These are phyloP conservation scores for Muscicapa comitata DNA, from an alignment of 2,797 vertebrate genomes.

Conservation along the genomic window DNA sequence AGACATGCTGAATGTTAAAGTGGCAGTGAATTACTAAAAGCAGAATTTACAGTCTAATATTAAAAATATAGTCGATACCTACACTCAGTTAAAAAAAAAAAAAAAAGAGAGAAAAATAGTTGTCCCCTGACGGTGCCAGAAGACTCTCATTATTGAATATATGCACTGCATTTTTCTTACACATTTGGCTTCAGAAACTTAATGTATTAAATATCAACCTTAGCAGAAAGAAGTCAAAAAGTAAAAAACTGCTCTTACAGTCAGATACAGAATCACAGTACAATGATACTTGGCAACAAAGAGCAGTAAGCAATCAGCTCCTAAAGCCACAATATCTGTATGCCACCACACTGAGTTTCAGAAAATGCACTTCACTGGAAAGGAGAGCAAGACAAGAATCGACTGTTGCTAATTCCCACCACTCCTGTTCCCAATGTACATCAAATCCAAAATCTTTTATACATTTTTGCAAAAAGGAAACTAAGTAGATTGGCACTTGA, in stretches of 20 bases:
- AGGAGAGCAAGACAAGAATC: neutral
- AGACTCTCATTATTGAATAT: neutral
- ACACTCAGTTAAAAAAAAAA: neutral
- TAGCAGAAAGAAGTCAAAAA: neutral
- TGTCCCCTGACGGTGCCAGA: neutral
- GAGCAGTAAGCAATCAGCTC: neutral
- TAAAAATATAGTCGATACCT: neutral
- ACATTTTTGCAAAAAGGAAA: neutral
- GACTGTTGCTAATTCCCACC: neutral
- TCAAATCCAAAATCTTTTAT: neutral
- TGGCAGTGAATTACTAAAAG: neutral
- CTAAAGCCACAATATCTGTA: neutral
- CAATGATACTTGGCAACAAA: neutral
- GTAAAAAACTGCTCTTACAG: neutral
- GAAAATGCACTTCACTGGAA: neutral
- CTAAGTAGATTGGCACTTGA: neutral
- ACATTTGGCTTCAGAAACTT: neutral
- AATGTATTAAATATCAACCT: neutral
- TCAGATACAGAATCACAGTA: neutral
- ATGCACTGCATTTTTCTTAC: neutral
- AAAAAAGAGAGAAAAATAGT: neutral
- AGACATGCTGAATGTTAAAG: neutral
- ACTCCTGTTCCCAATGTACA: neutral
- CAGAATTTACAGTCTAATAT: neutral
- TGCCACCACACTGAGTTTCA: neutral